Evolutionary conservation across 2,888 invertebrate species (phyloP), one percentile per base, ranked within the genome.

Genomic region (Elmis aenea): DNA sequence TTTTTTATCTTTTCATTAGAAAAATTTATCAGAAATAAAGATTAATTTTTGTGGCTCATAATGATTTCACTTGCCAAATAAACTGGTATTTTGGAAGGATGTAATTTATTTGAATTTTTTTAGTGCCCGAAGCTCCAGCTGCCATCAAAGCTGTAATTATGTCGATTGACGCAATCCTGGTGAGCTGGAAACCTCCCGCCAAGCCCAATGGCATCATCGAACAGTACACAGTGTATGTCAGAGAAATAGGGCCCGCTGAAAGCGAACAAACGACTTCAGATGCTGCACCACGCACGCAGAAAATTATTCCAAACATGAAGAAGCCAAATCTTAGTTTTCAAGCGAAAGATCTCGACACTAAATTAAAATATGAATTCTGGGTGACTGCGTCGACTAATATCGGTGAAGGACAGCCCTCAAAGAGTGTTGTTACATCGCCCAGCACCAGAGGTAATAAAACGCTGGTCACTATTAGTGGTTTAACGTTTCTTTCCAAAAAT

Each of bases 341-440:
- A 58, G 87, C 92, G 8, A 83, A 83, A 13, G 86, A 85, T 50
- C 69, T 95, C 54, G 86, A 86, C 54, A 77, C 79, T 59, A 82
- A 84, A 48, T 80, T 84, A 45, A 83, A 87, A 38, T 93, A 92
- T 61, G 89, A 91, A 67, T 94, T 94, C 71, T 91, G 91, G 86
- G 92, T 94, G 1, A 91, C 92, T 3, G 94, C 93, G 22, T 90
- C 87, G 44, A 95, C 94, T 1, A 86, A 86, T 51, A 91, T 93
- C 59, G 94, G 94, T 1, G 93, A 94, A 74, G 93, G 95, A 23
- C 87, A 89, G 64, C 81, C 85, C 36, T 93, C 93, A 37, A 86
- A 87, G 58, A 85, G 85, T 45, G 89, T 91, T 28, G 81, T 83
- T 3, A 83, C 90, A 53, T 84, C 88, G 59, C 89, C 92, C 12